Conservation (phyloP, 2,797 vertebrate species). For the Malurus leucopterus region DNA sequence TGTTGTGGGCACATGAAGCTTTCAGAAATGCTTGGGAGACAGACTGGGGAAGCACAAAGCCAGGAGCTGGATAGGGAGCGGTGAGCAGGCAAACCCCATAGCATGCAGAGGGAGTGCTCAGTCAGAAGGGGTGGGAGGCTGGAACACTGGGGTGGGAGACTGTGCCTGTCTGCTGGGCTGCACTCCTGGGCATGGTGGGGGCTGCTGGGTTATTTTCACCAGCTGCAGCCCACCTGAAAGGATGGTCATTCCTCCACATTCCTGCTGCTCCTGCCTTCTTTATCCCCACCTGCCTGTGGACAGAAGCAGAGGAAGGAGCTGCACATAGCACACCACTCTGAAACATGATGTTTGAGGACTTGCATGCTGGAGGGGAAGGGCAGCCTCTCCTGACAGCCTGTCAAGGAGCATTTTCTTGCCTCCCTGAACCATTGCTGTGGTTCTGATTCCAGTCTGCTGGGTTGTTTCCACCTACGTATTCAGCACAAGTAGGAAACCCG, state of each 20-base stretch:
- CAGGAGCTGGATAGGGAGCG: neutral
- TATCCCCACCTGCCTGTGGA: neutral
- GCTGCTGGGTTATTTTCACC: neutral
- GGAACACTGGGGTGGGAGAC: neutral
- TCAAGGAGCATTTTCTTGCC: neutral
- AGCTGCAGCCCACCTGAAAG: neutral
- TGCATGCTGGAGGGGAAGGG: neutral
- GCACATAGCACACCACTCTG: fast-evolving
- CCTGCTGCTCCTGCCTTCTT: neutral
- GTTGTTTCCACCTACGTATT: neutral
- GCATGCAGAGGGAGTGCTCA: neutral
- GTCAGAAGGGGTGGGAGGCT: neutral
- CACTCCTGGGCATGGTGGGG: neutral
- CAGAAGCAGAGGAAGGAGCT: neutral
- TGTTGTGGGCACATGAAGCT: neutral
- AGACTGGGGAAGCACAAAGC: neutral
- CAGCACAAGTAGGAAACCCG: neutral
- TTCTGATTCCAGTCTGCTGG: neutral
- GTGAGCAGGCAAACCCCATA: neutral
- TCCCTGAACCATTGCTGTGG: neutral
- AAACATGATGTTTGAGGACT: neutral
- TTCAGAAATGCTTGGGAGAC: neutral
- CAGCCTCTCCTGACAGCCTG: neutral
- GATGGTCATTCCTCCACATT: neutral
- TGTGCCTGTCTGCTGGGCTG: neutral